Evolutionary conservation across 2,113 vertebrate species (phyloP).

Genomic region (Cochlearius cochlearius): DNA sequence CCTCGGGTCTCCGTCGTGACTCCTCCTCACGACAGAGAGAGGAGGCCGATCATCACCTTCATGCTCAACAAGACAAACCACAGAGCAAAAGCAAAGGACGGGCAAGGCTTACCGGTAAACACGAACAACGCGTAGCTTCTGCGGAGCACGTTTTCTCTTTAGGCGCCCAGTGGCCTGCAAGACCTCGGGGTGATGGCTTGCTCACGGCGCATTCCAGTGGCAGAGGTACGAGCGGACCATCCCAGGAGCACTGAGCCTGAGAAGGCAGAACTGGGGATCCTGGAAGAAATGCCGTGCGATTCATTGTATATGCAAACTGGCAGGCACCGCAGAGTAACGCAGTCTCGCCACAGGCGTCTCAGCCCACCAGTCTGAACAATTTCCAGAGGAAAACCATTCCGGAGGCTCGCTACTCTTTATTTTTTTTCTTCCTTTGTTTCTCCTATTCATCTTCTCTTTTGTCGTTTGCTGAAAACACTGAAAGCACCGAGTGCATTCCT

Average conservation of each 20-base stretch:
- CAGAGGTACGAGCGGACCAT: background rate
- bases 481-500: background rate
- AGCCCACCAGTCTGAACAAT: background rate
- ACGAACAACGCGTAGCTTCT: rapidly evolving
- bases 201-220: background rate
- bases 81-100: background rate
- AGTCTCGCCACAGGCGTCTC: background rate
- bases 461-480: background rate
- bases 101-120: background rate
- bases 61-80: background rate
- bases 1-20: background rate
- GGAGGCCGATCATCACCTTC: background rate
- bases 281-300: background rate
- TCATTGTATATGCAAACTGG: background rate
- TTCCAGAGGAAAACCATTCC: background rate
- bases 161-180: background rate
- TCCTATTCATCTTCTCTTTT: background rate
- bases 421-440: background rate
- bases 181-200: background rate
- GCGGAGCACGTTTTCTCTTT: background rate
- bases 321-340: background rate
- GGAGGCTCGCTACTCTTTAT: background rate
- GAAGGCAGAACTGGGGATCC: background rate
- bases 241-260: background rate
- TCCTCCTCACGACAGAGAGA: background rate